These are phyloP conservation scores for Carlito syrichta DNA, from an alignment of 2,113 vertebrate genomes.

Conservation along the genomic window DNA sequence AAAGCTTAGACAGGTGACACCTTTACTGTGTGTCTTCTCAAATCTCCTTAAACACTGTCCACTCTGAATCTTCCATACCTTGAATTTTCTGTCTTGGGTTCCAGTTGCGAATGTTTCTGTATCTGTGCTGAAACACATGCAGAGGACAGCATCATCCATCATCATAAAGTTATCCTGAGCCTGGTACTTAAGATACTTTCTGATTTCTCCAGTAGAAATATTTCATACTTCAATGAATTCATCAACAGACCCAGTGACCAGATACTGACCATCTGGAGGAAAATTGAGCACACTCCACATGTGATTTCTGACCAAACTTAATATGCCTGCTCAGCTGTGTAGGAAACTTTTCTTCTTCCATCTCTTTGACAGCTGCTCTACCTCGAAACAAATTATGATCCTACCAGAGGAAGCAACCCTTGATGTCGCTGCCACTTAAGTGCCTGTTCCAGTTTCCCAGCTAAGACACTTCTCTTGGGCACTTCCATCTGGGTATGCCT, in stretches of 20 bases:
- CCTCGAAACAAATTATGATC: conserved; percentile 98
- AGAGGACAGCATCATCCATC: conserved; percentile 98
- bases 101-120: conserved; percentile 97
- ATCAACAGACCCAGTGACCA: conserved; percentile 98
- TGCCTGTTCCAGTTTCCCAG: too few relatives aligned
- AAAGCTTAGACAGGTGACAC: conserved; percentile 95
- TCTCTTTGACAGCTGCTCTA: conserved; percentile 98
- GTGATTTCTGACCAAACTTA: conserved; percentile 99
- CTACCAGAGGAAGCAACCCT: conserved; percentile 97
- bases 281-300: conserved; percentile 97
- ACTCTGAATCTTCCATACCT: conserved; percentile 99
- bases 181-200: conserved; percentile 99
- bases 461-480: too few relatives aligned
- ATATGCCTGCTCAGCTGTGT: conserved; percentile 96
- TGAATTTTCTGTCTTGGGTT: conserved; percentile 96
- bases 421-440: conserved; percentile 99
- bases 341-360: conserved; percentile 97
- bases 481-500: too few relatives aligned
- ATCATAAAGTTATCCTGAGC: conserved; percentile 99
- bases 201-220: conserved; percentile 98
- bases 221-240: conserved; percentile 99
- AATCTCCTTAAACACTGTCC: conserved; percentile 95
- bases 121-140: conserved; percentile 96
- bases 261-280: conserved; percentile 98
- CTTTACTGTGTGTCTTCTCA: conserved; percentile 96